Conservation (phyloP, 2,888 invertebrate genomes). For the Spicauda simplicius region DNA sequence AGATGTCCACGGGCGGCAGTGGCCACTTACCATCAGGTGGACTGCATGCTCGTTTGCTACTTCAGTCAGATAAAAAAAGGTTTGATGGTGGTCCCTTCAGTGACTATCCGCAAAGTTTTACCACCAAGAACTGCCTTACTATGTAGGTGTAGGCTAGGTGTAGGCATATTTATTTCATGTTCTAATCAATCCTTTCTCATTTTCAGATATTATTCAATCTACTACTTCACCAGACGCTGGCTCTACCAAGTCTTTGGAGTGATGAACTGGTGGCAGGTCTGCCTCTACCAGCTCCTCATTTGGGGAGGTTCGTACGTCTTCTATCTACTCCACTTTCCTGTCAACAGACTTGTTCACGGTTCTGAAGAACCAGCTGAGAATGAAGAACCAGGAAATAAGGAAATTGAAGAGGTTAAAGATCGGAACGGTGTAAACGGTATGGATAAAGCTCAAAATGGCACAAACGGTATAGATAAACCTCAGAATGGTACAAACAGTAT, state of each 20-base stretch:
- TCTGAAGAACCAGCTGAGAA: constrained; percentile 39
- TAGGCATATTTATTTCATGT: too few species aligned
- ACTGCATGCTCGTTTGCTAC: too few species aligned
- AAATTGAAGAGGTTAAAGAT: not conserved
- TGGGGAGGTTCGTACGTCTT: constrained; percentile 64
- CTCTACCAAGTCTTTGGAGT: constrained; percentile 80
- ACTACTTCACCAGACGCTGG: constrained; percentile 75
- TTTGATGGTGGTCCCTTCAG: too few species aligned
- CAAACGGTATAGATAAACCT: not conserved
- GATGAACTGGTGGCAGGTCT: constrained; percentile 81
- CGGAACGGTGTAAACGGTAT: not conserved
- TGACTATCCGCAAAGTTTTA: too few species aligned
- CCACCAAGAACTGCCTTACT: too few species aligned
- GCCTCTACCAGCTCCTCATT: constrained; percentile 66
- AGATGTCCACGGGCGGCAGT: too few species aligned
- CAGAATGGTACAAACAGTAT: too few species aligned
- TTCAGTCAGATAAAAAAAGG: too few species aligned
- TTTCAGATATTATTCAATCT: constrained; percentile 73
- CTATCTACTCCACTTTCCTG: constrained; percentile 69
- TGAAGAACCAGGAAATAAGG: constrained; percentile 5
- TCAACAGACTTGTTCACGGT: constrained; percentile 69
- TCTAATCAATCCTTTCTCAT: not conserved
- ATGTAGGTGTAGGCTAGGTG: too few species aligned
- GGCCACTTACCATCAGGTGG: too few species aligned
- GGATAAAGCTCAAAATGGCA: not conserved